Evolutionary conservation across 1,140 invertebrate species (phyloP).

Genomic region (Bombyx mandarina): DNA sequence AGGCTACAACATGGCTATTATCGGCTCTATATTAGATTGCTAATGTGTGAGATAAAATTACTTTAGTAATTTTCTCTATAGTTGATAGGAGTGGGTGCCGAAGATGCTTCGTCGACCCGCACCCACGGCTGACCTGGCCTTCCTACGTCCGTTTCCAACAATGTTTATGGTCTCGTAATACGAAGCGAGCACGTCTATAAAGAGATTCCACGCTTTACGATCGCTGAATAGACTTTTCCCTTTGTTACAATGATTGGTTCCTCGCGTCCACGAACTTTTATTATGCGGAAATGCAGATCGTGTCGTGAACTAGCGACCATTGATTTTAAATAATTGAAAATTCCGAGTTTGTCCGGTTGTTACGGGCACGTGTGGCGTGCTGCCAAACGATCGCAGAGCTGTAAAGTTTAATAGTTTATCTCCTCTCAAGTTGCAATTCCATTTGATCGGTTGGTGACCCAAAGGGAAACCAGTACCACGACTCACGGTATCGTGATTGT

Average conservation of each 20-base stretch:
- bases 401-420: neutral
- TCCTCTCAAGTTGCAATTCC: constrained; percentile 10
- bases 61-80: constrained; percentile 17
- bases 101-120: constrained; percentile 18
- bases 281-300: constrained; percentile 5
- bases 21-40: too few relatives aligned
- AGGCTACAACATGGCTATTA: too few relatives aligned
- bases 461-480: constrained; percentile 18
- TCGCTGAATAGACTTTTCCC: constrained; percentile 16
- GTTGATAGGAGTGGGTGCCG: constrained; percentile 8
- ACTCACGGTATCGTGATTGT: constrained; percentile 21
- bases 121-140: constrained; percentile 37
- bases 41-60: too few relatives aligned
- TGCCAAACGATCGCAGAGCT: constrained; percentile 24
- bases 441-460: constrained; percentile 8
- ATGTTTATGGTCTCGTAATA: constrained; percentile 44
- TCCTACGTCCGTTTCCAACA: constrained; percentile 18
- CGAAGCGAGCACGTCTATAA: constrained; percentile 41
- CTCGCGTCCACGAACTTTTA: constrained; percentile 9
- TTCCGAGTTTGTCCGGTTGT: constrained; percentile 19
- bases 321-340: constrained; percentile 31
- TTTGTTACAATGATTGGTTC: constrained; percentile 17
- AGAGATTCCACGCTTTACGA: constrained; percentile 48
- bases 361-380: constrained; percentile 27
- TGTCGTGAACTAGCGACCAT: neutral